These are phyloP conservation scores for Periophthalmus magnuspinnatus DNA, from an alignment of 2,797 vertebrate species.

Conservation along the genomic window DNA sequence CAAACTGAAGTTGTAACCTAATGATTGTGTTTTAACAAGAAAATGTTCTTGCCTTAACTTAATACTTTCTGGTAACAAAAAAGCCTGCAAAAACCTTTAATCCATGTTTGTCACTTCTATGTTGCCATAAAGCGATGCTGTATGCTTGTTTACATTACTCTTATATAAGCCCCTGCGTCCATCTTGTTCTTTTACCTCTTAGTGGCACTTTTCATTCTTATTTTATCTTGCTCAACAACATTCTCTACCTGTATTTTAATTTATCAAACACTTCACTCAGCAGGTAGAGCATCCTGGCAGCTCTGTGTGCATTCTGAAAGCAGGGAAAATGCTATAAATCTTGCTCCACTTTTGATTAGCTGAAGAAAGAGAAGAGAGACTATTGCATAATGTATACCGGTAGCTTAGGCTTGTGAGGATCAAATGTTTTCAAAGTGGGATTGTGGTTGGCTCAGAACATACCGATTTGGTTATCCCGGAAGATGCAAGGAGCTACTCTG, in stretches of 20 bases:
- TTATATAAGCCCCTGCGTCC: conserved; percentile 42
- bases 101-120: too few species aligned
- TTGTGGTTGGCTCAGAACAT: conserved; percentile 48
- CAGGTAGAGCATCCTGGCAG: background rate
- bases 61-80: too few species aligned
- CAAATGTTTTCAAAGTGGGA: conserved; percentile 51
- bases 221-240: conserved; percentile 7
- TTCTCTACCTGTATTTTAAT: conserved; percentile 15
- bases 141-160: conserved; percentile 1
- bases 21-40: too few species aligned
- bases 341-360: conserved; percentile 39
- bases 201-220: conserved; percentile 12
- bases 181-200: conserved; percentile 28
- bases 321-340: conserved; percentile 20
- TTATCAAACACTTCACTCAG: conserved; percentile 5
- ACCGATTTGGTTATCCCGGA: conserved; percentile 39
- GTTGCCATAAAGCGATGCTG: background rate
- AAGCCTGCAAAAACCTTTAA: too few species aligned
- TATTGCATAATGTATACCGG: conserved; percentile 53
- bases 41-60: too few species aligned
- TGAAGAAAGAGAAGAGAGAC: conserved; percentile 19
- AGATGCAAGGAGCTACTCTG: conserved; percentile 47
- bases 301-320: conserved; percentile 10
- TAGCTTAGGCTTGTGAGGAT: conserved; percentile 45
- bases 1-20: too few species aligned